Evolutionary conservation across 1,140 invertebrate genomes (phyloP), one percentile per base, ranked within the genome.

Genomic region (Dinoponera quadriceps): DNA sequence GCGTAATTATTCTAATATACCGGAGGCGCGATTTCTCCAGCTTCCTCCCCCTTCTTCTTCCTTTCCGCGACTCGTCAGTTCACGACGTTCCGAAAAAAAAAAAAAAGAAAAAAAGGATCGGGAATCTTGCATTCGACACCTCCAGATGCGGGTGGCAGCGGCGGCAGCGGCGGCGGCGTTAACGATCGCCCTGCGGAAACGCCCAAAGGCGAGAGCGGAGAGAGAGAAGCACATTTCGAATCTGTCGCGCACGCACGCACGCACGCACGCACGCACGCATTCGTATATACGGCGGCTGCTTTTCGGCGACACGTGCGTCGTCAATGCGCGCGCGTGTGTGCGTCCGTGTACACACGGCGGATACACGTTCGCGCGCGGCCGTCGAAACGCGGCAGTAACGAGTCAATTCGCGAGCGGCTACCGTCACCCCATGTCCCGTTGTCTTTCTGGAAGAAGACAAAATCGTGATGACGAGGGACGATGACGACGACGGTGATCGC

Each of bases 161-260:
- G 84, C 72, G 82, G 75, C 85, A 74, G 78, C n/a, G 54, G 49
- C 49, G 49, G 54, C n/a, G 54, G 75, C 38, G 38, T 87, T 93
- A 93, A 93, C 92, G 92, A 93, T 93, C 92, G 91, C 83, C 73
- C 81, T 73, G 87, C 92, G 92, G 91, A 92, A 91, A 92, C 89
- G 83, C 86, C 92, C 92, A 91, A 92, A 87, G 83, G 57, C 78
- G 68, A 83, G 38, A 20, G 49, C 1, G 57, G 38, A 44, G 33
- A 33, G 33, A 33, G 33, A 33, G 38, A 44, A 22, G 22, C 78
- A 16, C 78, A 51, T 82, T 82, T 82, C 78, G 68, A 60, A 82
- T 74, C 78, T 62, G 29, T 55, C 57, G 69, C 71, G 16, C 69
- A 22, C 69, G 66, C 25, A 73, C 29, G 71, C 29, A 73, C 29